Evolutionary conservation across 2,888 invertebrate species (phyloP), one percentile per base, ranked within the genome.

Genomic region (Tyria jacobaeae): DNA sequence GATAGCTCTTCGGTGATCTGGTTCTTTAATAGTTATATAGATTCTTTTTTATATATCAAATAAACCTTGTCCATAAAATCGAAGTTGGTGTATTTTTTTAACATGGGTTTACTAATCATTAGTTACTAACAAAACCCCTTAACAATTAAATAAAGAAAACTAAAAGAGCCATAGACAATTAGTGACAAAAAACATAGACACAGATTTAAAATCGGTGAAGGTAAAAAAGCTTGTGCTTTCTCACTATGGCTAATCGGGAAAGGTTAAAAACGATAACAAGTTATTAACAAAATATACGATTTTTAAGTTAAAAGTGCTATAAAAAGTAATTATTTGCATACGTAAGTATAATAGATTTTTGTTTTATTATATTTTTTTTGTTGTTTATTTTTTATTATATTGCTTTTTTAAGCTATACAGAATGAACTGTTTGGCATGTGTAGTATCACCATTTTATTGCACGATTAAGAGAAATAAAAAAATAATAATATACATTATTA

Each of bases 31-130:
- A 89, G 84, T 86, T 88, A 84, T 87, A 88, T 89, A 85, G 81
- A 86, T 86, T 85, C 81, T 85, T 87, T 54, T 90, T 88, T 90
- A 91, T 91, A 91, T 91, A 90, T 90, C 86, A 89, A 92, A 92
- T 90, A 84, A 92, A 92, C 89, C 92, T 91, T 92, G 92, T 90
- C 92, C 90, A 92, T 92, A 90, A 92, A 93, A 93, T 92, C 91
- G 84, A 92, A 67, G 82, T 81, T 89, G 92, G 93, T 92, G 93
- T 94, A 93, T 93, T 94, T 86, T 94, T 94, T 93, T 94, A 94
- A 94, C 92, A 92, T 93, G 94, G 93, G 94, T 80, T 77, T 89
- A 94, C 93, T 94, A 93, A 94, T 94, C 75, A 76, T 74, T 86
- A 89, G 88, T 81, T 80, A 92, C 93, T 93, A 93, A 93, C 91